Evolutionary conservation across 1,140 invertebrate species (phyloP).

Genomic region (Neelides sp.): DNA sequence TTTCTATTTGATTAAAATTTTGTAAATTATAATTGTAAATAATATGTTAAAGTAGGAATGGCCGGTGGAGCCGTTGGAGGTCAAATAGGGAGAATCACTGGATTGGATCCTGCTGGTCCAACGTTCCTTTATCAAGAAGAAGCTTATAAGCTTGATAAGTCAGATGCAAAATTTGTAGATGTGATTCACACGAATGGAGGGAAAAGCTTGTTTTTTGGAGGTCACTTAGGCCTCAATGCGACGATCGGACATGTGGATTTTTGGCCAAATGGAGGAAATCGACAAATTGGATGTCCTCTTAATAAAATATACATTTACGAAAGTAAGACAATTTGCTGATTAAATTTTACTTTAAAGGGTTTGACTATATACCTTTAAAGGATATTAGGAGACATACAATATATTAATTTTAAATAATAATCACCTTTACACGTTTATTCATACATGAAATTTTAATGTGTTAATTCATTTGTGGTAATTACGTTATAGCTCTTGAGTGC

Average conservation of each 20-base stretch:
- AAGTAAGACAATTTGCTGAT: slow-evolving; percentile 12
- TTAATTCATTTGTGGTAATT: slow-evolving; percentile 4
- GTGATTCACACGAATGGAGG: slow-evolving; percentile 26
- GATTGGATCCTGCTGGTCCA: slow-evolving; percentile 22
- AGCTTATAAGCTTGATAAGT: slow-evolving; percentile 23
- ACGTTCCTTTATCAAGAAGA: slow-evolving; percentile 22
- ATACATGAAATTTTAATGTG: neutral
- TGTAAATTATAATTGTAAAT: too few species aligned
- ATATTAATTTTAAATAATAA: neutral
- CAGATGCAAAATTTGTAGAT: slow-evolving; percentile 29
- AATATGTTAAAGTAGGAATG: slow-evolving; percentile 7
- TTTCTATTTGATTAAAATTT: too few species aligned
- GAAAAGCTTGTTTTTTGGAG: slow-evolving; percentile 11
- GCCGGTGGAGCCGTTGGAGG: slow-evolving; percentile 15
- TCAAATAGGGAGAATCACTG: slow-evolving; percentile 25
- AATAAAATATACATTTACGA: slow-evolving; percentile 9
- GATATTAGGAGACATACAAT: too few species aligned
- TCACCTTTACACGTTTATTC: too few species aligned
- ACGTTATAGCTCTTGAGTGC: slow-evolving; percentile 12
- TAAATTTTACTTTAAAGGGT: neutral
- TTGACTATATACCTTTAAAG: too few species aligned
- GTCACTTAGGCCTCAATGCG: slow-evolving; percentile 15
- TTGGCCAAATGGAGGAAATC: slow-evolving; percentile 19
- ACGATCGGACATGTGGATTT: slow-evolving; percentile 25
- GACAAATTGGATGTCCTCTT: slow-evolving; percentile 17